Percentiles rank a stretch among this genome's conserved stretches.
phyloP scores from a whole-genome alignment of 2,888 invertebrate species.

The Odontocerum albicorne region DNA sequence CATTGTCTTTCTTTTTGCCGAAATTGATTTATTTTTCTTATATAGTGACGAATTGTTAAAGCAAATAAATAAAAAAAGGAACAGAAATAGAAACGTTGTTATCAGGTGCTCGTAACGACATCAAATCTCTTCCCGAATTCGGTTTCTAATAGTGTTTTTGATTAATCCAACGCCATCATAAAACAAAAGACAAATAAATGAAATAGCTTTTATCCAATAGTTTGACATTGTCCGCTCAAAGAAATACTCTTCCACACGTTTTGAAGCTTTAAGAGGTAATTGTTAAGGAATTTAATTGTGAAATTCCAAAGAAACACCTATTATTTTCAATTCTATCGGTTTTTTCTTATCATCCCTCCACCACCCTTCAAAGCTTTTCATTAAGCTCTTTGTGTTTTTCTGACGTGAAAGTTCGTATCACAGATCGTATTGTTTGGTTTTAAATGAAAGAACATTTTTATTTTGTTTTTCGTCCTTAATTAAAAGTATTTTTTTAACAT shows the following conservation, averaged over 20 bases:
- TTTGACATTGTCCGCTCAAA: constrained; percentile 8
- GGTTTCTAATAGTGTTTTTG: too few species aligned
- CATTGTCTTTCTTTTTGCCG: too few species aligned
- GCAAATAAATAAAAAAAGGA: too few species aligned
- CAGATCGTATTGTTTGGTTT: not conserved
- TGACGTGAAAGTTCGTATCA: constrained; percentile 16
- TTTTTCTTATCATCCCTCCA: constrained; percentile 23
- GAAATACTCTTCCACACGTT: constrained; percentile 10
- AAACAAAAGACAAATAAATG: not conserved
- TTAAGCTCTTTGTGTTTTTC: constrained; percentile 29
- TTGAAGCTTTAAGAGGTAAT: not conserved
- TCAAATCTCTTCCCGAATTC: too few species aligned
- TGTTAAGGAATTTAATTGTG: constrained; percentile 34
- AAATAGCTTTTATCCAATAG: constrained; percentile 18
- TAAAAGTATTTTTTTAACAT: not conserved
- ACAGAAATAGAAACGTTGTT: too few species aligned
- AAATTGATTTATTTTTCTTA: too few species aligned
- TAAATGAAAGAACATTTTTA: not conserved
- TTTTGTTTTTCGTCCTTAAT: constrained; percentile 1
- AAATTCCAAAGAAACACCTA: constrained; percentile 36
- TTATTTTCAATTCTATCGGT: constrained; percentile 19
- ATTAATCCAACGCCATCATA: not conserved
- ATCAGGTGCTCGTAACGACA: too few species aligned
- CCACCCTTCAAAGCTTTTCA: constrained; percentile 24
- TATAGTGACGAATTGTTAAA: too few species aligned